These are phyloP conservation scores for Acromyrmex heyeri DNA, from an alignment of 1,140 invertebrate genomes.

Conservation along the genomic window DNA sequence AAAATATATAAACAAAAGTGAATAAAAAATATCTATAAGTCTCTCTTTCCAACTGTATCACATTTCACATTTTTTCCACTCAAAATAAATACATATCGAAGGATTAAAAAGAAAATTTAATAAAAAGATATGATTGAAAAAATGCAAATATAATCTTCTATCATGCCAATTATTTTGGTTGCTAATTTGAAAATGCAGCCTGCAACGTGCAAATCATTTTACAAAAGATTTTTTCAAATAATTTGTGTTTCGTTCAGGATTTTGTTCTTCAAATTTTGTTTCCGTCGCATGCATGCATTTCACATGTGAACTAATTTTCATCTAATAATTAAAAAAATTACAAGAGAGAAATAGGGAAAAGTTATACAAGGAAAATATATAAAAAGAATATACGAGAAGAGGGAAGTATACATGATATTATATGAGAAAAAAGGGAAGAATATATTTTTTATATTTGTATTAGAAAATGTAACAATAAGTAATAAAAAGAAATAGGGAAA, in stretches of 20 bases:
- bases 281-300: conserved; percentile 3
- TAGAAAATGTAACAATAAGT: neutral
- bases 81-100: neutral
- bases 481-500: neutral
- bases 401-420: neutral
- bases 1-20: neutral
- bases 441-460: neutral
- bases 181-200: neutral
- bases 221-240: neutral
- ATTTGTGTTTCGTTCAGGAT: neutral
- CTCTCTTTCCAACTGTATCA: neutral
- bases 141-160: neutral
- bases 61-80: neutral
- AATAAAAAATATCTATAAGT: neutral
- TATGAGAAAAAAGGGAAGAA: neutral
- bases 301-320: neutral
- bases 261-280: neutral
- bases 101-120: neutral
- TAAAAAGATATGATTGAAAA: neutral
- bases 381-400: neutral
- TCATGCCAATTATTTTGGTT: conserved; percentile 11
- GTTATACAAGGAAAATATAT: neutral
- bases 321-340: neutral
- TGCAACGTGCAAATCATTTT: neutral
- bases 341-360: neutral